phyloP scores from a whole-genome alignment of 2,888 invertebrate species.

The Synergus umbraculus region DNA sequence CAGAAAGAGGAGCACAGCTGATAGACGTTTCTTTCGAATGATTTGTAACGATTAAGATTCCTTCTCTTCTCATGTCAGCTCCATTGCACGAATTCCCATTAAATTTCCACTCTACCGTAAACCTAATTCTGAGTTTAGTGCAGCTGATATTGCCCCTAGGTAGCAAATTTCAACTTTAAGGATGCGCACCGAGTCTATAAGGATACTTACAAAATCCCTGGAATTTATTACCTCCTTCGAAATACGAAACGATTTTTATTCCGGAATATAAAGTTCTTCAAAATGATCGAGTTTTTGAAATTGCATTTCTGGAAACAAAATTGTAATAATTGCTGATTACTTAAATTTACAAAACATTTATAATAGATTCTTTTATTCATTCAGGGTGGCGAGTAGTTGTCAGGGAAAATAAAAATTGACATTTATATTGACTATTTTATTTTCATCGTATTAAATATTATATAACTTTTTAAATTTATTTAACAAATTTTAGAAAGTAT shows the following conservation, averaged over 20 bases:
- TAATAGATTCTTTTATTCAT: too few species aligned
- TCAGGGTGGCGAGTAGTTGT: too few species aligned
- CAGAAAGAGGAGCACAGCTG: constrained; percentile 60
- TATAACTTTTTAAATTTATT: too few species aligned
- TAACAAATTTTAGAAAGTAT: too few species aligned
- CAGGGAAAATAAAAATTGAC: too few species aligned
- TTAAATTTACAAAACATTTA: too few species aligned
- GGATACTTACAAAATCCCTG: background rate
- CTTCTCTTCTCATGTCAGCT: constrained; percentile 52
- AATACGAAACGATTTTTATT: constrained; percentile 9
- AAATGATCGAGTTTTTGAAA: background rate
- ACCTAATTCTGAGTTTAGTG: constrained; percentile 40
- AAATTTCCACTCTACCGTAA: constrained; percentile 54
- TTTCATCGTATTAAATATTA: too few species aligned
- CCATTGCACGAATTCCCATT: constrained; percentile 53
- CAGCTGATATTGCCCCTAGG: constrained; percentile 6
- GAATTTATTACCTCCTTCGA: background rate
- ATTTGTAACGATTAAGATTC: constrained; percentile 58
- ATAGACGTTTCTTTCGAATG: constrained; percentile 57
- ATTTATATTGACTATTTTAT: too few species aligned
- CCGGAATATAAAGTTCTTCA: background rate
- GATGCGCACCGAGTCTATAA: constrained; percentile 1
- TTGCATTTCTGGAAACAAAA: constrained; percentile 36
- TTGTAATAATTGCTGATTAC: too few species aligned
- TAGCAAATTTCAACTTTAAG: constrained; percentile 16